A percentile compares a stretch with the other conserved stretches of the same genome.
Conservation (phyloP, 1,140 invertebrate species). For the Drosophila ambigua region DNA sequence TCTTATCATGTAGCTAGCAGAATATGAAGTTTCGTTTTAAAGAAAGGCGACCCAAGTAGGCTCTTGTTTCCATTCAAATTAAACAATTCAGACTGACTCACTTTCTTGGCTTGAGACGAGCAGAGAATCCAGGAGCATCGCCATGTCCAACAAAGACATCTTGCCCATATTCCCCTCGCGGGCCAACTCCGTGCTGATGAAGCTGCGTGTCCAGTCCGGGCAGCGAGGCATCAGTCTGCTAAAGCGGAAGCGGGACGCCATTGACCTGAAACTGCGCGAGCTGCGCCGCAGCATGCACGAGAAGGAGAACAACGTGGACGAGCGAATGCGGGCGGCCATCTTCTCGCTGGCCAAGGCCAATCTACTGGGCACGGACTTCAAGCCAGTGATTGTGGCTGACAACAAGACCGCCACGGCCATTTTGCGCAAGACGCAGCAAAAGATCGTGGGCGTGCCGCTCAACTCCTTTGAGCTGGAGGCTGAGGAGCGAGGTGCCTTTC, state of each 20-base stretch:
- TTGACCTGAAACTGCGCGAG: slow-evolving; percentile 70
- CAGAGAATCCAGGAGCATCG: too few species aligned
- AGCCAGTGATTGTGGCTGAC: slow-evolving; percentile 47
- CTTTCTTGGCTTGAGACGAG: background rate
- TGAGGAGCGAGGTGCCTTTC: slow-evolving; percentile 10
- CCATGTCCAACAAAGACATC: slow-evolving; percentile 56
- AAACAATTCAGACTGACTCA: too few species aligned
- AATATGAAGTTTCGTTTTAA: too few species aligned
- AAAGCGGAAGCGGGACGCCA: slow-evolving; percentile 72
- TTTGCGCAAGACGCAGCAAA: slow-evolving; percentile 33
- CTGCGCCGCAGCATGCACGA: slow-evolving; percentile 12
- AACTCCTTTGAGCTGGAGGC: slow-evolving; percentile 55
- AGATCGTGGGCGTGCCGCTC: slow-evolving; percentile 63
- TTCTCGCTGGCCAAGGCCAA: slow-evolving; percentile 76
- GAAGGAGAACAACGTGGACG: slow-evolving; percentile 33
- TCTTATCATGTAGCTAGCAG: too few species aligned
- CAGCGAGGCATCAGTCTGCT: slow-evolving; percentile 61
- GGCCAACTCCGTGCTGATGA: slow-evolving; percentile 70
- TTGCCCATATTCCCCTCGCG: slow-evolving; percentile 70
- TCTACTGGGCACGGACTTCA: slow-evolving; percentile 69
- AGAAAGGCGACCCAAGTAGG: too few species aligned
- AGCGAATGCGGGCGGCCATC: slow-evolving; percentile 55
- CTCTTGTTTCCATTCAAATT: too few species aligned
- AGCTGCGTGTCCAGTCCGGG: slow-evolving; percentile 54
- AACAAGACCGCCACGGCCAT: slow-evolving; percentile 10